phyloP scores from a whole-genome alignment of 2,113 vertebrate genomes.

The Riparia riparia region DNA sequence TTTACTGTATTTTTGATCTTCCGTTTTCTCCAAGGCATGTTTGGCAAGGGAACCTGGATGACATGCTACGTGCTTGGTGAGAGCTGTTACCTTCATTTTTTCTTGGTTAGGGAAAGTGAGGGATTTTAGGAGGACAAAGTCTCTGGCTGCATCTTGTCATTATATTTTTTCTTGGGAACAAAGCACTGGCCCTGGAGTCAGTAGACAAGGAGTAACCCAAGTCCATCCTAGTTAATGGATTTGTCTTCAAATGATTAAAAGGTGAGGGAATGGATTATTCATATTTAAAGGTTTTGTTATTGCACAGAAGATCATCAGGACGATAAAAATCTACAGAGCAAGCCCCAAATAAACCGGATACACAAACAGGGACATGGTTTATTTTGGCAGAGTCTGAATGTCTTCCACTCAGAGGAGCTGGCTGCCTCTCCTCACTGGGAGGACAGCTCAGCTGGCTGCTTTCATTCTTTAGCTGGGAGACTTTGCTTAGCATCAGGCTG shows the following conservation, averaged over 20 bases:
- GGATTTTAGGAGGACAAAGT: not conserved
- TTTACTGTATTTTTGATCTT: slow-evolving; percentile 87
- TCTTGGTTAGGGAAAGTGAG: not conserved
- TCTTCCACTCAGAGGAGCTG: not conserved
- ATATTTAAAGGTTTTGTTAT: not conserved
- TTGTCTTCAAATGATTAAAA: not conserved
- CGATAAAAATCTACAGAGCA: not conserved
- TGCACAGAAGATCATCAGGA: not conserved
- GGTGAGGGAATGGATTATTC: not conserved
- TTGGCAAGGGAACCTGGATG: slow-evolving; percentile 94
- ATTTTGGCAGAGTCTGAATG: not conserved
- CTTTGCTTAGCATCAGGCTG: not conserved
- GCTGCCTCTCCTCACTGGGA: not conserved
- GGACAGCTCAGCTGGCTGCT: not conserved
- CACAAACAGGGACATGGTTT: not conserved
- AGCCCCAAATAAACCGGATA: not conserved
- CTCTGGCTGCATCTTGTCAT: not conserved
- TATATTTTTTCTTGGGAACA: not conserved
- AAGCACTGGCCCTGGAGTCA: not conserved
- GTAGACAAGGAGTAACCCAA: not conserved
- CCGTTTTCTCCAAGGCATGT: slow-evolving; percentile 89
- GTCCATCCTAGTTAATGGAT: not conserved
- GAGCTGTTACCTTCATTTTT: slow-evolving; percentile 7
- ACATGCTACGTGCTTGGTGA: slow-evolving; percentile 91
- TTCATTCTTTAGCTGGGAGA: not conserved